Evolutionary conservation across 2,797 vertebrate genomes (phyloP).

Genomic region (Onychomys arenicola): DNA sequence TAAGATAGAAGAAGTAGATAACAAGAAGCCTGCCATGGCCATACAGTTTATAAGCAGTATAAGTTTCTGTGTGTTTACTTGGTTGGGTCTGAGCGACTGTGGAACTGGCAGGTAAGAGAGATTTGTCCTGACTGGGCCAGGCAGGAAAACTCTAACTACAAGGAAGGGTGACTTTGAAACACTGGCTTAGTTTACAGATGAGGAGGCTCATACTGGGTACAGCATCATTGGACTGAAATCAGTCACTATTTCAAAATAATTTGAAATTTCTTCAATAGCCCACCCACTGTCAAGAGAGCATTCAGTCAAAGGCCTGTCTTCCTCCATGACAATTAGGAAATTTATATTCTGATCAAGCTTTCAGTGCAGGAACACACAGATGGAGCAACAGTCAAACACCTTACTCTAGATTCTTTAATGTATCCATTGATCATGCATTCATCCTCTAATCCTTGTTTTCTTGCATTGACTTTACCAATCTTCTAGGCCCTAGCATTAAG

Average conservation of each 20-base stretch:
- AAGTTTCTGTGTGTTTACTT: no score
- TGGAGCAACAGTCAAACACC: not conserved
- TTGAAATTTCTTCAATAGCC: conserved; percentile 31
- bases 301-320: not conserved
- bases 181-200: not conserved
- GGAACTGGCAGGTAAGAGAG: no score
- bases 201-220: not conserved
- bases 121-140: no score
- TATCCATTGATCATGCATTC: not conserved
- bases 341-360: not conserved
- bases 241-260: conserved; percentile 41
- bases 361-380: no score
- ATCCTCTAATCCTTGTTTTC: not conserved
- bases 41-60: no score
- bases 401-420: not conserved
- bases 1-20: no score
- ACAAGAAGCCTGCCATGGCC: no score
- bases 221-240: not conserved
- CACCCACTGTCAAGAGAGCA: not conserved
- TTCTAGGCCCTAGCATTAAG: not conserved
- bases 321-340: not conserved
- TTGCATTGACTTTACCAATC: not conserved
- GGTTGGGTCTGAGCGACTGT: no score
- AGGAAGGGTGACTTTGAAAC: not conserved
- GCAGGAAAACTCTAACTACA: no score